Evolutionary conservation across 2,797 vertebrate species (phyloP).

Genomic region (Nasua narica): DNA sequence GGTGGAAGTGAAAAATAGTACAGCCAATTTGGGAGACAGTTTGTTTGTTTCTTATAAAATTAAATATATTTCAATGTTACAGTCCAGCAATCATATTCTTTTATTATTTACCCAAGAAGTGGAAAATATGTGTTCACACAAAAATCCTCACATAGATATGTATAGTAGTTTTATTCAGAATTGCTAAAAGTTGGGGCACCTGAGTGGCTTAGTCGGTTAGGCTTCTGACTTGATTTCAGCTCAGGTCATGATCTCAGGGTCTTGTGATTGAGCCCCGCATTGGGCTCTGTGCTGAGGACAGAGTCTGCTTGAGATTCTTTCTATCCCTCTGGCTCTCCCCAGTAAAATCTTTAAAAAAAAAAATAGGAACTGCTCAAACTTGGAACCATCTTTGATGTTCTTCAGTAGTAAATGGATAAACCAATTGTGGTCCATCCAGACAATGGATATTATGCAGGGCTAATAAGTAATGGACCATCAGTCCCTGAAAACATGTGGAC

Average conservation of each 20-base stretch:
- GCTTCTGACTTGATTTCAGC: background rate
- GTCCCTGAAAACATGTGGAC: background rate
- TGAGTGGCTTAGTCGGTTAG: background rate
- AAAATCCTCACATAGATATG: background rate
- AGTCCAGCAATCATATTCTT: too few species aligned
- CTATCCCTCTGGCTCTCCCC: background rate
- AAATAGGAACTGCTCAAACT: background rate
- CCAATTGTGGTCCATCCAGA: background rate
- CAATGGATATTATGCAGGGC: background rate
- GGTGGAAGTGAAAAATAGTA: background rate
- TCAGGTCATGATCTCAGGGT: background rate
- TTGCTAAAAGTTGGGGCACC: background rate
- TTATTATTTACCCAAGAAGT: background rate
- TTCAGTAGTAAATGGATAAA: background rate
- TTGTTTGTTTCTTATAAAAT: background rate
- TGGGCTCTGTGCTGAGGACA: background rate
- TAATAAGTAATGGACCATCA: background rate
- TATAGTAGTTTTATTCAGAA: background rate
- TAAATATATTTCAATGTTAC: background rate
- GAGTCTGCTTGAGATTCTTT: background rate
- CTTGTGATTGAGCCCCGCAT: accelerated
- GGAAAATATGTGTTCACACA: background rate
- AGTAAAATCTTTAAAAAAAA: background rate
- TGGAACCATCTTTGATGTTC: background rate
- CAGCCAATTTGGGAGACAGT: too few species aligned